Conservation (phyloP, 2,797 vertebrate species). For the Microchirus variegatus region DNA sequence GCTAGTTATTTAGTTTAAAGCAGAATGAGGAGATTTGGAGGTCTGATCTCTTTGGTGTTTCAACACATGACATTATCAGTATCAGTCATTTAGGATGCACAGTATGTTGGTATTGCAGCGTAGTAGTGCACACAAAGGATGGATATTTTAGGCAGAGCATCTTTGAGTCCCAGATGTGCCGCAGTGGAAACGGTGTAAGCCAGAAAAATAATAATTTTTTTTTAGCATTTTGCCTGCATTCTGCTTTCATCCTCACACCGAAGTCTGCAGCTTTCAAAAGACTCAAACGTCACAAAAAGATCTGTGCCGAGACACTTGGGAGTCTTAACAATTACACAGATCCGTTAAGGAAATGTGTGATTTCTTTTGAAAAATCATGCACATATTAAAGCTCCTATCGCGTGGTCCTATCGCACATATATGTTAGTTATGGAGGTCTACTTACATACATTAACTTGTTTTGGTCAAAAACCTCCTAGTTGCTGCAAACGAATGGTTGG, state of each 20-base stretch:
- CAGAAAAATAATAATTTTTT: not conserved
- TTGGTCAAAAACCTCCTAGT: too few species aligned
- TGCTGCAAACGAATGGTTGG: too few species aligned
- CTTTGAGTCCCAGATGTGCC: not conserved
- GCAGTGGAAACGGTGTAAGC: not conserved
- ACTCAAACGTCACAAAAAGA: not conserved
- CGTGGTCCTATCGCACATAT: too few species aligned
- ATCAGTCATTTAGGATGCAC: not conserved
- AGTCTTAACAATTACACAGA: constrained; percentile 17
- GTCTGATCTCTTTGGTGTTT: not conserved
- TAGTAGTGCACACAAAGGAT: too few species aligned
- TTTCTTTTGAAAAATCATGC: too few species aligned
- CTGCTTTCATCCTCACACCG: not conserved
- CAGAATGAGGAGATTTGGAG: too few species aligned
- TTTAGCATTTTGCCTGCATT: constrained; percentile 4
- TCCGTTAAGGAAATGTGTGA: constrained; percentile 5
- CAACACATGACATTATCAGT: not conserved
- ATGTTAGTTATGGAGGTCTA: too few species aligned
- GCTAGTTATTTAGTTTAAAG: too few species aligned
- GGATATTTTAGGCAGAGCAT: too few species aligned
- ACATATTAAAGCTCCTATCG: too few species aligned
- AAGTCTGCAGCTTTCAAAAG: constrained; percentile 7
- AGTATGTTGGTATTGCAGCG: not conserved
- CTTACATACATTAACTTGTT: too few species aligned
- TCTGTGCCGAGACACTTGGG: constrained; percentile 22